These are phyloP conservation scores for Balaeniceps rex DNA, from an alignment of 2,113 vertebrate genomes.

Conservation along the genomic window DNA sequence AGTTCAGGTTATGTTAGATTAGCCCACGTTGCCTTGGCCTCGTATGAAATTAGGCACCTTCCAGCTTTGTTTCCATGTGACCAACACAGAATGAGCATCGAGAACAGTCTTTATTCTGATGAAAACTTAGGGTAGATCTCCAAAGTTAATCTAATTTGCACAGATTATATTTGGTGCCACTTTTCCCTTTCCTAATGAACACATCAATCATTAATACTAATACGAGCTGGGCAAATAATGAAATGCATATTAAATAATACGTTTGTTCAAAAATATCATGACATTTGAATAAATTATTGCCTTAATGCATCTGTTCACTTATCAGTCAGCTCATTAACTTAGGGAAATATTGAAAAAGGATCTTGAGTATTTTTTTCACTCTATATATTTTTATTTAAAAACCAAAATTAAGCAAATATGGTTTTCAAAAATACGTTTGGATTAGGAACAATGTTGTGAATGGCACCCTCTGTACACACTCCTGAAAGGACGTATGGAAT, in stretches of 20 bases:
- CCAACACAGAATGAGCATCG: not conserved
- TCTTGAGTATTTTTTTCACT: constrained; percentile 19
- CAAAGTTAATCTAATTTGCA: constrained; percentile 33
- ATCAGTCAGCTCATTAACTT: constrained; percentile 49
- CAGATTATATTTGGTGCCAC: constrained; percentile 41
- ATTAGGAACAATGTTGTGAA: not conserved
- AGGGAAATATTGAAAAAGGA: constrained; percentile 50
- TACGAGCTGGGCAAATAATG: constrained; percentile 36
- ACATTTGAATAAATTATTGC: constrained; percentile 58
- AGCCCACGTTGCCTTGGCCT: not conserved
- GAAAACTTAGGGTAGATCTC: not conserved
- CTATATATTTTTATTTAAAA: constrained; percentile 44
- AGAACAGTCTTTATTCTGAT: not conserved
- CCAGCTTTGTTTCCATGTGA: not conserved
- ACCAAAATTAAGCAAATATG: constrained; percentile 27
- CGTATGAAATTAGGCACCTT: not conserved
- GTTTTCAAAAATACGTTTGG: constrained; percentile 24
- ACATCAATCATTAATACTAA: constrained; percentile 57
- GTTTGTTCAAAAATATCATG: constrained; percentile 60
- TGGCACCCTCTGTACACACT: not conserved
- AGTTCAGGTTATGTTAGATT: not conserved
- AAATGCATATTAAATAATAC: constrained; percentile 53
- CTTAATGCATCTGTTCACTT: constrained; percentile 61
- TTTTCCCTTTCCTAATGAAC: constrained; percentile 36
- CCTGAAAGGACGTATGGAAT: constrained; percentile 12